These are phyloP conservation scores for Sciurus niger DNA, from an alignment of 2,113 vertebrate species.

Conservation along the genomic window DNA sequence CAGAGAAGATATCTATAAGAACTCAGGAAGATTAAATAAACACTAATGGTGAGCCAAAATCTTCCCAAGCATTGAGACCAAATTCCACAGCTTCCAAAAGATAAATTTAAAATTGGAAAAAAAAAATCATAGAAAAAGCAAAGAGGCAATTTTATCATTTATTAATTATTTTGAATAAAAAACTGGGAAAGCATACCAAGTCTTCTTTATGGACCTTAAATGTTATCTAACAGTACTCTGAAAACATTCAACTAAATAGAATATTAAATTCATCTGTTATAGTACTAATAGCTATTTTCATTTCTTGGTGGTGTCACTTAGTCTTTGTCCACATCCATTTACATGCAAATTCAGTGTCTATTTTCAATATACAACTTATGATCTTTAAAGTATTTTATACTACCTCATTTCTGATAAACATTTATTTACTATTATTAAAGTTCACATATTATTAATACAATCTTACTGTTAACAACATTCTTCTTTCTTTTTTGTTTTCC, in stretches of 20 bases:
- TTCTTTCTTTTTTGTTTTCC: too few relatives aligned
- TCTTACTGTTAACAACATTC: too few relatives aligned
- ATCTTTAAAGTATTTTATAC: neutral
- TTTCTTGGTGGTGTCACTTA: neutral
- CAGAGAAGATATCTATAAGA: neutral
- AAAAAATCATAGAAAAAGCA: neutral
- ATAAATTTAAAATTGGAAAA: neutral
- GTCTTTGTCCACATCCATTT: neutral
- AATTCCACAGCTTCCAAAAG: neutral
- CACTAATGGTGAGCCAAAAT: neutral
- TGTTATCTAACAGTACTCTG: neutral
- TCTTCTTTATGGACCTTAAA: neutral
- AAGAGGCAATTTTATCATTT: neutral
- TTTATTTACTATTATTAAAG: neutral
- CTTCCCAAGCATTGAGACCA: neutral
- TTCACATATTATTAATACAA: neutral
- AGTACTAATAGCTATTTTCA: neutral
- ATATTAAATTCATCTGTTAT: neutral
- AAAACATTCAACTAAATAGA: neutral
- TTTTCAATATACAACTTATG: neutral
- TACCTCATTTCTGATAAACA: neutral
- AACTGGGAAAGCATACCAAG: neutral
- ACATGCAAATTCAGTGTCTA: neutral
- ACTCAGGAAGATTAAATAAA: neutral
- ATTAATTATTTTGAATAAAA: neutral